Base-by-base conservation (phyloP, 2,797 vertebrate species). In the Girardinus metallicus region DNA sequence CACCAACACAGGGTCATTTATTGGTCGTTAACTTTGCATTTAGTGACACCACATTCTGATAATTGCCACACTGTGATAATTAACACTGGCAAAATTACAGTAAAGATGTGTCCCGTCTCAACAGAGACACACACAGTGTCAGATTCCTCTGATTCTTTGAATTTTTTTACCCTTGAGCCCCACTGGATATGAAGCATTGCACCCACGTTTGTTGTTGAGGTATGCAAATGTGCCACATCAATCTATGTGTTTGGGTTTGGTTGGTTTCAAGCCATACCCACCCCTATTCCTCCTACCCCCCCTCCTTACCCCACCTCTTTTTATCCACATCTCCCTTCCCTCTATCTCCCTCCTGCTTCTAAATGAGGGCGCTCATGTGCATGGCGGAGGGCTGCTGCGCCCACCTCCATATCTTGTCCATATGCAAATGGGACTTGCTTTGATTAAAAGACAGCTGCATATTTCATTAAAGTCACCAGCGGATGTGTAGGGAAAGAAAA, bases 371-470 rank as follows among this genome's bases (percentile, higher is more conserved):
- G 80, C 68, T 71, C 41, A 16, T 71, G 23, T 44, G 12, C 41
- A 1, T 0, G 23, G 41, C 13, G 5, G 15, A 83, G 83, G 55
- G n/a, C 15, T 46, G 89, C 78, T 36, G 66, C 11, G 11, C 86
- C 64, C 44, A 1, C 73, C 74, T 26, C 84, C 12, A 70, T 62
- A 85, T n/a, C 71, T 86, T 83, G 1, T 86, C 84, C 53, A 31
- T 87, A 93, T 95, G 94, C 89, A 93, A 93, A 95, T 94, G 75
- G 74, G 83, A 76, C 85, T 92, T 88, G 91, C 92, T 93, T 94
- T 92, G 78, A 95, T 94, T 96, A 95, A 95, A 94, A 94, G 85
- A 88, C 86, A 87, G 91, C 91, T 92, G 90, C 89, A 83, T 90
- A 91, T 93, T 93, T 94, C 89, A 94, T 94, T 95, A 91, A 93